Conservation (phyloP, 2,888 invertebrate species). For the Brachyptera putata region DNA sequence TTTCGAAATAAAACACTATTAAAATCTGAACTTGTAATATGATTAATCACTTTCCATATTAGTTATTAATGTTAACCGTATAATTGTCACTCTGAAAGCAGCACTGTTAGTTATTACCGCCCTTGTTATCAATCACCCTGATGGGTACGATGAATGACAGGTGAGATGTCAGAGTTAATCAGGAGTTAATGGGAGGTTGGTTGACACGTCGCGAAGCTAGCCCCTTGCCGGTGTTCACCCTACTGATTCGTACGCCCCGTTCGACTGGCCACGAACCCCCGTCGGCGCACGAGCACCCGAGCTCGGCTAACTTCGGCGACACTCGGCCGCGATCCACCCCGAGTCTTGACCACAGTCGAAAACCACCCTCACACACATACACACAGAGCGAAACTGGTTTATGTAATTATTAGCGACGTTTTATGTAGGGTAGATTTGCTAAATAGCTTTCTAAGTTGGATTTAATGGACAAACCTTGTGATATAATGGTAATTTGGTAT, state of each 20-base stretch:
- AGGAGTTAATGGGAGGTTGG: background rate
- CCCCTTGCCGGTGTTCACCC: slow-evolving; percentile 2
- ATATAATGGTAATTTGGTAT: background rate
- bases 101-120: background rate
- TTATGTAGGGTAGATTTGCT: slow-evolving; percentile 6
- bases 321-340: background rate
- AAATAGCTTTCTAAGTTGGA: slow-evolving; percentile 1
- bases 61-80: too few relatives aligned
- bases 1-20: too few relatives aligned
- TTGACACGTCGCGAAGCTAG: background rate
- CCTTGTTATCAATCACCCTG: slow-evolving; percentile 7
- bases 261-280: background rate
- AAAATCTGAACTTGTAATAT: too few relatives aligned
- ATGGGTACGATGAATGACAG: slow-evolving; percentile 8
- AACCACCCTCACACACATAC: slow-evolving; percentile 16
- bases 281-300: background rate
- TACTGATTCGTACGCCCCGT: background rate
- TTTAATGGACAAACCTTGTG: background rate
- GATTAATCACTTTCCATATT: too few relatives aligned
- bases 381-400: slow-evolving; percentile 8
- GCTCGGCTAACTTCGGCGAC: background rate
- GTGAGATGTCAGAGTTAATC: slow-evolving; percentile 16
- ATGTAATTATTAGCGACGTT: slow-evolving; percentile 18
- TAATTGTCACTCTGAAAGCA: too few relatives aligned
- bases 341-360: slow-evolving; percentile 17